A percentile compares a stretch with the other conserved stretches of the same genome.
phyloP scores from a whole-genome alignment of 2,113 vertebrate species.

The Pomatostomus ruficeps region DNA sequence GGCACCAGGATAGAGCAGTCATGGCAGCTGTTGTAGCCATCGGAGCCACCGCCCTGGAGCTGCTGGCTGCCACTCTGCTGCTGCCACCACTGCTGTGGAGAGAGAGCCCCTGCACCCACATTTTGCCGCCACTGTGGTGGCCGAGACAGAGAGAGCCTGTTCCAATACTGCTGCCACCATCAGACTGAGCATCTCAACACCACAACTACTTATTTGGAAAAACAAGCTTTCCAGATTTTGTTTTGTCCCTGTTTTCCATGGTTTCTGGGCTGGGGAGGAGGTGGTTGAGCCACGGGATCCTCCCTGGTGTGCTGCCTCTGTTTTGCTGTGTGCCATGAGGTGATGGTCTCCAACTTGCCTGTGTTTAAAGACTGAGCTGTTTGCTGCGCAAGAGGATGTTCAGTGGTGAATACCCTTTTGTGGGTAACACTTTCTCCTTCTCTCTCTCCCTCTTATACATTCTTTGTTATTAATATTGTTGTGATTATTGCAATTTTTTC shows the following conservation, averaged over 20 bases:
- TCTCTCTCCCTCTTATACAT: not conserved
- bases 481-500: not conserved
- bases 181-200: not conserved
- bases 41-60: accelerated
- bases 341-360: not conserved
- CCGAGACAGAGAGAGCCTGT: not conserved
- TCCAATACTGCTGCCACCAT: accelerated
- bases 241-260: not conserved
- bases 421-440: not conserved
- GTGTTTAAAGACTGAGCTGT: accelerated
- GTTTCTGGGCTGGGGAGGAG: not conserved
- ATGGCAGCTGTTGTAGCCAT: not conserved
- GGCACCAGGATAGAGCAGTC: not conserved
- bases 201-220: too few species aligned
- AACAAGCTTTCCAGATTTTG: not conserved
- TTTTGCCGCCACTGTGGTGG: accelerated
- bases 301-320: not conserved
- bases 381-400: not conserved
- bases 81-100: not conserved
- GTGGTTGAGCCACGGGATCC: not conserved
- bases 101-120: not conserved
- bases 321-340: not conserved
- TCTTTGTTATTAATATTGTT: not conserved
- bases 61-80: not conserved
- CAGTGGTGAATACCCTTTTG: accelerated